These are phyloP conservation scores for Rhizoglyphus robini DNA, from an alignment of 1,140 invertebrate genomes.

Conservation along the genomic window DNA sequence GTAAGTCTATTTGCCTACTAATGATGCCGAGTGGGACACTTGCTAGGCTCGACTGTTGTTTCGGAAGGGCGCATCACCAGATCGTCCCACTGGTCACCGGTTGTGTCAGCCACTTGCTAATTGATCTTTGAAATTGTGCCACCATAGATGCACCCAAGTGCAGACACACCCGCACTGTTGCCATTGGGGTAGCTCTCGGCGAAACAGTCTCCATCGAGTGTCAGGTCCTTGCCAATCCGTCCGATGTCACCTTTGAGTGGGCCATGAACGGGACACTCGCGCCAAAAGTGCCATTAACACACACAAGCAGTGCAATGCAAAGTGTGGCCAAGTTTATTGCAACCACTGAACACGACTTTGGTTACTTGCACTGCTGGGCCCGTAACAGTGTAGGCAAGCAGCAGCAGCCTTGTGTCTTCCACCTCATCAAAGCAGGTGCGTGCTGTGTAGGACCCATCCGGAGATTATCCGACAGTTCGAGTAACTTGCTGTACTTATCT, in stretches of 20 bases:
- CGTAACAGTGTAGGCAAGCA: conserved; percentile 65
- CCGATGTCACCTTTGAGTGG: conserved; percentile 16
- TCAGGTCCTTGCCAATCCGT: conserved; percentile 28
- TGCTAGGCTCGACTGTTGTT: too few relatives aligned
- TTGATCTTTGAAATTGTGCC: background rate
- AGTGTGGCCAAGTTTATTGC: conserved; percentile 39
- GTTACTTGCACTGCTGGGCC: conserved; percentile 70
- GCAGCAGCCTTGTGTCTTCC: conserved; percentile 60
- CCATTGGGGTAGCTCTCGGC: conserved; percentile 27
- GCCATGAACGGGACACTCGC: conserved; percentile 6
- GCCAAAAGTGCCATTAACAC: conserved; percentile 12
- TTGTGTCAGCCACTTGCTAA: too few relatives aligned
- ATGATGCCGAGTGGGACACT: background rate
- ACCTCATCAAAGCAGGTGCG: conserved; percentile 60
- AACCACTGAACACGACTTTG: conserved; percentile 50
- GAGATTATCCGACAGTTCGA: background rate
- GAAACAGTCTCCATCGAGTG: conserved; percentile 30
- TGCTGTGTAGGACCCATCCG: background rate
- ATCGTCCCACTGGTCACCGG: too few relatives aligned
- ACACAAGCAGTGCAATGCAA: conserved; percentile 15
- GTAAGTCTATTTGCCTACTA: conserved; percentile 22
- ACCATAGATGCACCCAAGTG: conserved; percentile 29
- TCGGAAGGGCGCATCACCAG: too few relatives aligned
- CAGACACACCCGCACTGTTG: conserved; percentile 22
- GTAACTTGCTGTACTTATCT: background rate